These are phyloP conservation scores for Yasuhikotakia modesta DNA, from an alignment of 2,797 vertebrate species.

Conservation along the genomic window DNA sequence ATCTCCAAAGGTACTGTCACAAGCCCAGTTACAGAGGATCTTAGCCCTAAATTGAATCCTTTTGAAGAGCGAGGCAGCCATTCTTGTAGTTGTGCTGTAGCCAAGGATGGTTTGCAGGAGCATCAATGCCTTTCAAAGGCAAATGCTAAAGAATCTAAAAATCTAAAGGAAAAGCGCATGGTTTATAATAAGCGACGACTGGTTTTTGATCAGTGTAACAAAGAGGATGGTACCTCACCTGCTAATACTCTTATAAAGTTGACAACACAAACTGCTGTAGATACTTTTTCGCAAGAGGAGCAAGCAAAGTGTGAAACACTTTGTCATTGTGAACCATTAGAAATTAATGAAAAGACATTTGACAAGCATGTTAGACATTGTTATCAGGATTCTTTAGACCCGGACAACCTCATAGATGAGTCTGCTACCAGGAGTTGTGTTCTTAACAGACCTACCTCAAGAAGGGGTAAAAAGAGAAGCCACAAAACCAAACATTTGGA, in stretches of 20 bases:
- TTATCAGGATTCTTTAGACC: conserved; percentile 62
- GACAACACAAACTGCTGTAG: conserved; percentile 54
- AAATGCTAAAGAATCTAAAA: conserved; percentile 27
- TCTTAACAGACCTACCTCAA: conserved; percentile 73
- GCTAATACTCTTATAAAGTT: conserved; percentile 64
- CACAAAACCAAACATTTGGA: conserved; percentile 93
- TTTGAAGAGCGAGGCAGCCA: conserved; percentile 62
- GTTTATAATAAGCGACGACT: conserved; percentile 69
- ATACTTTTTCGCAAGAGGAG: neutral
- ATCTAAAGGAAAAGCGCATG: conserved; percentile 35
- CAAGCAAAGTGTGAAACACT: conserved; percentile 48
- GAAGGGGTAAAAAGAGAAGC: conserved; percentile 83
- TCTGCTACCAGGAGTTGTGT: conserved; percentile 68
- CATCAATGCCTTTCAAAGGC: conserved; percentile 22
- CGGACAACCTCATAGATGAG: conserved; percentile 71
- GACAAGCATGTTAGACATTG: conserved; percentile 57
- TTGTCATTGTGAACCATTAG: conserved; percentile 32
- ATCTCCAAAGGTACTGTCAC: conserved; percentile 88
- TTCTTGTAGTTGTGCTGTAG: conserved; percentile 12
- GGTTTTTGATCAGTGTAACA: conserved; percentile 69
- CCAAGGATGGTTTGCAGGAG: conserved; percentile 23
- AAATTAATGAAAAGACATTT: conserved; percentile 52
- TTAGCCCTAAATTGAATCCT: conserved; percentile 47
- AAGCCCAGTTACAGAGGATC: conserved; percentile 68
- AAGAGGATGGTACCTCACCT: conserved; percentile 56